phyloP scores from a whole-genome alignment of 2,113 vertebrate genomes.

The Salvelinus fontinalis region DNA sequence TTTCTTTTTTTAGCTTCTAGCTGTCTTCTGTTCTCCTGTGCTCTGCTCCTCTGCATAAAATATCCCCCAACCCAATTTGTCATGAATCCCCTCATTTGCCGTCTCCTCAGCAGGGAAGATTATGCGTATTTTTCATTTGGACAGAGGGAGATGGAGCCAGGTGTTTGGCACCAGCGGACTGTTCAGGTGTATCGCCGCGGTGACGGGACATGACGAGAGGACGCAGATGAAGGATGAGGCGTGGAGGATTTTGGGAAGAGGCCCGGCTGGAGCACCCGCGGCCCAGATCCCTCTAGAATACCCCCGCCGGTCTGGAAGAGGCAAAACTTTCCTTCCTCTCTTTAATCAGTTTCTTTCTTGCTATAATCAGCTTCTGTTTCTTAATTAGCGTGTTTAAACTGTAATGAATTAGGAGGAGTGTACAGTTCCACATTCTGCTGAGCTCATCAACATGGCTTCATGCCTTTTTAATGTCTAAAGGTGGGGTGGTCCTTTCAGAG shows the following conservation, averaged over 20 bases:
- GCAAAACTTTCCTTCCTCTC: constrained; percentile 57
- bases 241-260: constrained; percentile 87
- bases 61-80: constrained; percentile 89
- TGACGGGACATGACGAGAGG: constrained; percentile 97
- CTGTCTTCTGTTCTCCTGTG: constrained; percentile 74
- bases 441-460: constrained; percentile 64
- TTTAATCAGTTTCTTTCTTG: constrained; percentile 63
- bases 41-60: constrained; percentile 88
- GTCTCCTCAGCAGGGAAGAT: constrained; percentile 98
- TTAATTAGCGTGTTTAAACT: constrained; percentile 71
- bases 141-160: constrained; percentile 99
- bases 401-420: constrained; percentile 61
- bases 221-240: constrained; percentile 99
- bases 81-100: constrained; percentile 99
- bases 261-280: constrained; percentile 74
- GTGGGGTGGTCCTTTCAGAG: constrained; percentile 30
- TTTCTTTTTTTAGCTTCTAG: constrained; percentile 26
- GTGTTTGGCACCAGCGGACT: constrained; percentile 99
- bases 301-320: constrained; percentile 57
- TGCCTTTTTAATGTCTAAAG: constrained; percentile 47
- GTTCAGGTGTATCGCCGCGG: constrained; percentile 99
- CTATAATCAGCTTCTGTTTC: constrained; percentile 68
- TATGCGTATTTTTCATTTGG: constrained; percentile 99
- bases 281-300: constrained; percentile 86
- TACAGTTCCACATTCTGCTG: constrained; percentile 51